Conservation (phyloP, 2,113 vertebrate species). For the Acrocephalus arundinaceus region DNA sequence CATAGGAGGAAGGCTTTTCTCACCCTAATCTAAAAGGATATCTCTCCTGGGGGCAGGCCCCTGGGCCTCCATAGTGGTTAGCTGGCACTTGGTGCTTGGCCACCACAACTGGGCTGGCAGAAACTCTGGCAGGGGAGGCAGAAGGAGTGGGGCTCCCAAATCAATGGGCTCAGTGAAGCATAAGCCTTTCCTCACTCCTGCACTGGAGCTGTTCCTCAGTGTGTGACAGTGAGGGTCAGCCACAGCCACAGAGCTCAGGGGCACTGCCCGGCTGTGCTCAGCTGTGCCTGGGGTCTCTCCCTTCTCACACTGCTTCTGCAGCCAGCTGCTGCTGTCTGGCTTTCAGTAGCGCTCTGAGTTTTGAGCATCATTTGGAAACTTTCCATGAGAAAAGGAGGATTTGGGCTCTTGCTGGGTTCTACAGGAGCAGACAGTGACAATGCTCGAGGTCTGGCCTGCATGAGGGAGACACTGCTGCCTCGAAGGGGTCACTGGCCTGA, state of each 20-base stretch:
- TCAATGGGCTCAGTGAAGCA: not conserved
- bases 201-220: fast-evolving
- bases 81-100: not conserved
- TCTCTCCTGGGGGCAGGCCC: not conserved
- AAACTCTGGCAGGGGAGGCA: not conserved
- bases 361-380: not conserved
- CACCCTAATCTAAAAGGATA: not conserved
- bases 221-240: not conserved
- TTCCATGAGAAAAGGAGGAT: not conserved
- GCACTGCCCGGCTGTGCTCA: not conserved
- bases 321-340: not conserved
- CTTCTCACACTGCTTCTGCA: not conserved
- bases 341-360: fast-evolving
- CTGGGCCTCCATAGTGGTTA: not conserved
- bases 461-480: not conserved
- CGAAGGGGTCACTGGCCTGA: fast-evolving
- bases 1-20: too few species aligned
- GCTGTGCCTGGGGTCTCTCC: not conserved
- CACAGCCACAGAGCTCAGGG: fast-evolving
- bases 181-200: not conserved
- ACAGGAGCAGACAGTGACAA: not conserved
- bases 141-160: not conserved
- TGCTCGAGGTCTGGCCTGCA: not conserved
- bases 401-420: not conserved
- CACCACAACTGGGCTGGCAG: not conserved